Evolutionary conservation across 2,888 invertebrate genomes (phyloP), one percentile per base, ranked within the genome.

Genomic region (Drosophila anomalata): DNA sequence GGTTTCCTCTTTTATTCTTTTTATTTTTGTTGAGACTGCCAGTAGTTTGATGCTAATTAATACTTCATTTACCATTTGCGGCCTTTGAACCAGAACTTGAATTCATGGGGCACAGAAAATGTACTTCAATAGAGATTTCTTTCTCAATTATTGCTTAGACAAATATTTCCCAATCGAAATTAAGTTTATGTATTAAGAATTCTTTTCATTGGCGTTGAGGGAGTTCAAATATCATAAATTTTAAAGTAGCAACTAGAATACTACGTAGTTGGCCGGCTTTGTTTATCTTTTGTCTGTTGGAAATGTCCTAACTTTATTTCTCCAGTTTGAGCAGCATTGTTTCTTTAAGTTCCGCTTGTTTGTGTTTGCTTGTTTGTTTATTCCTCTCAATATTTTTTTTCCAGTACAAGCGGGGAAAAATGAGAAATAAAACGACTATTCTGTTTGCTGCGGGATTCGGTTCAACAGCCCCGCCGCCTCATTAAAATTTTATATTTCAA

Each of bases 401-500:
- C 44, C 60, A 53, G 47, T 48, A 44, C 44, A 4, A 24, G 26
- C 12, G n/a, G 7, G 4, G 20, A 14, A 33, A n/a, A 31, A 54
- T 17, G 42, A 31, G 53, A 44, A 72, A 52, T 33, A 54, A 59
- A 52, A 44, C 29, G 53, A 46, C 63, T 71, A 61, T 55, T 80
- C 46, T 71, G 67, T 56, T 66, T 54, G 69, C 69, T 55, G 58
- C 58, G 62, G 65, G 41, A 79, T 52, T 63, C 71, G 57, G 54
- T 41, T 47, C 33, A 53, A 52, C 47, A 50, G 56, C 42, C 17
- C 20, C 54, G 72, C 70, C 76, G 87, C 75, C 73, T 88, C 88
- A 84, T 84, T 84, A 84, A 84, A 88, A 88, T 87, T 84, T 76
- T 84, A 84, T 84, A 79, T 87, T 84, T 87, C 83, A 84, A 84